These are phyloP conservation scores for Nephrotoma flavescens DNA, from an alignment of 2,888 invertebrate genomes.

Conservation along the genomic window DNA sequence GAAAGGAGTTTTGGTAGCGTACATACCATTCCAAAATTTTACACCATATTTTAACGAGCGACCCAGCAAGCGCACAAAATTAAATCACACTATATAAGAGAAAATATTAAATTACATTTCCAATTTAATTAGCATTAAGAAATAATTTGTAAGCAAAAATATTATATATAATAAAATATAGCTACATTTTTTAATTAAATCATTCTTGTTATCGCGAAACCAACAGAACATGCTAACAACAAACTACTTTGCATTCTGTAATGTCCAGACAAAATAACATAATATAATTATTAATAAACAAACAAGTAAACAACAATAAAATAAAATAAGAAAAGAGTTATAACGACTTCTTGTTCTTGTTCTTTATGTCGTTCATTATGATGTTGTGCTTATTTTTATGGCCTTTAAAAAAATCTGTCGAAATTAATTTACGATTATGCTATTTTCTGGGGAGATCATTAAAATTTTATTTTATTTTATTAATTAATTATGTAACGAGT, in stretches of 20 bases:
- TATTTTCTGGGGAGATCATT: not conserved
- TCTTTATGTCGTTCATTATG: not conserved
- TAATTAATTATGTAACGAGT: not conserved
- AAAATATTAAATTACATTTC: not conserved
- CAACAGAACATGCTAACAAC: not conserved
- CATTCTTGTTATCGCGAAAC: not conserved
- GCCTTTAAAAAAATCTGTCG: not conserved
- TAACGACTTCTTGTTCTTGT: not conserved
- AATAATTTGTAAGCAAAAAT: not conserved
- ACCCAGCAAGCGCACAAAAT: not conserved
- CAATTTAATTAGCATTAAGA: not conserved
- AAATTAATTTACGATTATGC: not conserved
- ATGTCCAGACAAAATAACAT: not conserved
- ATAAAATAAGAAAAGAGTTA: not conserved
- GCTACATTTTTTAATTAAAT: not conserved
- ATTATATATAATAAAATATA: too few relatives aligned
- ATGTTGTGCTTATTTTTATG: not conserved
- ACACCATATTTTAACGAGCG: not conserved
- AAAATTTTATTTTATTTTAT: not conserved
- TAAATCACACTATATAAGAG: not conserved
- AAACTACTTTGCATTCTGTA: not conserved
- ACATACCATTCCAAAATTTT: not conserved
- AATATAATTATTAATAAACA: not conserved
- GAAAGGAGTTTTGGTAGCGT: too few relatives aligned
- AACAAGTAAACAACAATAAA: not conserved